A percentile compares a stretch with the other conserved stretches of the same genome.
Evolutionary conservation across 1,140 invertebrate species (phyloP).

Genomic region (Drosophila saltans): DNA sequence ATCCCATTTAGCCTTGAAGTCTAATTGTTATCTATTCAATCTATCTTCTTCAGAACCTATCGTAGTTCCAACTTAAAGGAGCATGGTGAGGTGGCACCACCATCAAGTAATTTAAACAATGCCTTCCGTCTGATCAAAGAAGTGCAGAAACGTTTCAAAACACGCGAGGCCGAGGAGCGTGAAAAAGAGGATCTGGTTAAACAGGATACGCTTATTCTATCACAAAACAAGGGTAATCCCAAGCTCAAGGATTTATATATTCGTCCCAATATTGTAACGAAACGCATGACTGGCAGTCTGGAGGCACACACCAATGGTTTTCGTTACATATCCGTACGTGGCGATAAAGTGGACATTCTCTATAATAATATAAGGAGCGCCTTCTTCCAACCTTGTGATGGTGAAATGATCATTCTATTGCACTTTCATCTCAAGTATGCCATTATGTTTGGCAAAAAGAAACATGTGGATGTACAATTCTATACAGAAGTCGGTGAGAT

Average conservation of each 20-base stretch:
- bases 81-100: slow-evolving; percentile 97
- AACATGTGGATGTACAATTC: slow-evolving; percentile 99
- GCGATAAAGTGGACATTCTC: slow-evolving; percentile 99
- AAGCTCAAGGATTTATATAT: slow-evolving; percentile 99
- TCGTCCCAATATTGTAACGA: slow-evolving; percentile 98
- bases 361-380: slow-evolving; percentile 99
- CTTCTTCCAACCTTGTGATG: slow-evolving; percentile 99
- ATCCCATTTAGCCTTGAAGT: no score
- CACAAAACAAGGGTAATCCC: slow-evolving; percentile 98
- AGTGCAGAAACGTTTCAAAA: slow-evolving; percentile 99
- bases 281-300: slow-evolving; percentile 96
- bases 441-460: slow-evolving; percentile 99
- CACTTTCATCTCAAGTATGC: slow-evolving; percentile 99
- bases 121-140: slow-evolving; percentile 99
- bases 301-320: slow-evolving; percentile 99
- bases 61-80: slow-evolving; percentile 99
- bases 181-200: slow-evolving; percentile 99
- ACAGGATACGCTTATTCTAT: slow-evolving; percentile 98
- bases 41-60: slow-evolving; percentile 91
- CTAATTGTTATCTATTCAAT: slow-evolving; percentile 13
- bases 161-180: slow-evolving; percentile 98
- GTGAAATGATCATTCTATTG: slow-evolving; percentile 99
- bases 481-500: slow-evolving; percentile 99
- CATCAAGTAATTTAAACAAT: slow-evolving; percentile 97
- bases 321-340: slow-evolving; percentile 98